Conservation (phyloP, 2,113 vertebrate species). For the Lynx canadensis region DNA sequence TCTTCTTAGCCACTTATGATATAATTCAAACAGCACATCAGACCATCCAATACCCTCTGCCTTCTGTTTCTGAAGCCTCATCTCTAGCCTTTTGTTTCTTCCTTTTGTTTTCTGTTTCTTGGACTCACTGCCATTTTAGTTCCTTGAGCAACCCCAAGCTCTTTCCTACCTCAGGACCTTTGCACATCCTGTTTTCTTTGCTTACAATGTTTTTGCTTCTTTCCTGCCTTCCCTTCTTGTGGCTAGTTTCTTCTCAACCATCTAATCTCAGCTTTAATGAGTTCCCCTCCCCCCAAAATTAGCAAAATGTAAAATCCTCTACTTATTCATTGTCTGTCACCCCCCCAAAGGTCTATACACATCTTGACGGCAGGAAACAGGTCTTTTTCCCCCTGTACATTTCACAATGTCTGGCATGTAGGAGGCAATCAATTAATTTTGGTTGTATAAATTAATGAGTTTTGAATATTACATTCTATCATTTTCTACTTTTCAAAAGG, state of each 20-base stretch:
- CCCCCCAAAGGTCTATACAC: neutral
- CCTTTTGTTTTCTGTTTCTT: neutral
- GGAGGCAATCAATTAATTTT: neutral
- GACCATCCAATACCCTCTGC: neutral
- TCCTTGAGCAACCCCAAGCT: neutral
- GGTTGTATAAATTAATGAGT: neutral
- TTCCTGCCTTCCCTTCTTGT: neutral
- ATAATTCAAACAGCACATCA: neutral
- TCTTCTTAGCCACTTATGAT: neutral
- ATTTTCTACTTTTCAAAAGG: constrained; percentile 33
- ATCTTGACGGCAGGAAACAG: neutral
- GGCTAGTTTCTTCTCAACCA: neutral
- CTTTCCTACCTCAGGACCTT: neutral
- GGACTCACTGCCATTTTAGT: neutral
- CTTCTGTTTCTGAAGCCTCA: neutral
- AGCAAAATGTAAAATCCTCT: neutral
- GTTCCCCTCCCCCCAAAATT: neutral
- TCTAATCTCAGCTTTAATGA: neutral
- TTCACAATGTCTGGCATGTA: neutral
- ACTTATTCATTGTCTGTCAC: neutral
- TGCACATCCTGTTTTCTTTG: neutral
- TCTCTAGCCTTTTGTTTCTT: neutral
- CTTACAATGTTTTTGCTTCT: neutral
- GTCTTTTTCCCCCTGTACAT: neutral
- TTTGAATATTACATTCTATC: neutral